Base-by-base conservation (phyloP, 2,888 invertebrate species). In the Boloria euphrosyne region DNA sequence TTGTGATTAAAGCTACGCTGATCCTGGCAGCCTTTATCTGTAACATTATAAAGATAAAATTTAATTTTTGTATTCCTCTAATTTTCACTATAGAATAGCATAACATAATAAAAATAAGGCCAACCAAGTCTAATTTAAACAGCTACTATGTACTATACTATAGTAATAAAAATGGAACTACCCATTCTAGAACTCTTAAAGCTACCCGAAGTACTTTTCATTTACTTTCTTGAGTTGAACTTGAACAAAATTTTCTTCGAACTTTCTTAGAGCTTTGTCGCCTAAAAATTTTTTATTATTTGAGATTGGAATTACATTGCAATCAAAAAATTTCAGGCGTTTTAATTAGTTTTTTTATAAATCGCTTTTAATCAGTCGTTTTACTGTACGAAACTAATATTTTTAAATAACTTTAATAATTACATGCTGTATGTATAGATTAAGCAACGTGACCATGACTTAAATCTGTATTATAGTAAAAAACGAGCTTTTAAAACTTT, bases 141-240 rank as follows among this genome's bases (percentile, higher is more conserved):
- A 7, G 46, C 27, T 27, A 1, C 13, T 47, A 16, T 17, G 27
- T 27, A 46, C 22, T 47, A 10, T n/a, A 58, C 22, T 47, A 49
- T 14, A 31, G 17, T 17, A 31, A 58, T 58, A 49, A 16, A 49
- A 58, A 31, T 16, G 31, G 13, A 43, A 60, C 16, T 18, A 31
- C n/a, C 44, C 18, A 18, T 27, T 60, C 27, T 43, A 17, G 13
- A 17, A 47, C 17, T 58, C 54, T 38, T 53, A 61, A 54, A 31
- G 17, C 31, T 31, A 50, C 22, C 43, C 38, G 43, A 27, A 31
- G 14, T 46, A 47, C 17, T 46, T 62, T 62, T 54, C 31, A 62
- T 62, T 62, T 47, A 31, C 31, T 62, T 62, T 53, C 18, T 54
- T 54, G 47, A 54, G 38, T 18, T 53, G 10, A 27, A 62, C 47